Conservation (phyloP, 2,797 vertebrate species). For the Danio choprae region DNA sequence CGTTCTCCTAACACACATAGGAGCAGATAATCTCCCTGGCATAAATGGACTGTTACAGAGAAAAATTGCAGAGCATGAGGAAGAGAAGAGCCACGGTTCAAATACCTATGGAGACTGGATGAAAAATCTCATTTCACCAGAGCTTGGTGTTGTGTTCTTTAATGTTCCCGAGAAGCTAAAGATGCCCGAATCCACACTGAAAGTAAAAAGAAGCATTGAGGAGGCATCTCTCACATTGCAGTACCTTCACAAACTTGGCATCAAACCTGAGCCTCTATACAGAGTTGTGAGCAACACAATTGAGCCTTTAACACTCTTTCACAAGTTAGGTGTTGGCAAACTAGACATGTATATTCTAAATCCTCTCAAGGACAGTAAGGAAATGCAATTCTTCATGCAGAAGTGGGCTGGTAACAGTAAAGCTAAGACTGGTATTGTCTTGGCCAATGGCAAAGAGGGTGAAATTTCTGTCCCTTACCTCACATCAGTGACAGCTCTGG, state of each 20-base stretch:
- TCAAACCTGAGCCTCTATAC: slow-evolving; percentile 93
- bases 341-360: slow-evolving; percentile 98
- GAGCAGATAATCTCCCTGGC: slow-evolving; percentile 96
- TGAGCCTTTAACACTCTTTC: slow-evolving; percentile 96
- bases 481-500: slow-evolving; percentile 95
- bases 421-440: slow-evolving; percentile 95
- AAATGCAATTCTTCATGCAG: slow-evolving; percentile 99
- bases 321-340: slow-evolving; percentile 96
- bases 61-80: slow-evolving; percentile 96
- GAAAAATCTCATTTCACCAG: slow-evolving; percentile 97
- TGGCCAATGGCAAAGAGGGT: slow-evolving; percentile 94
- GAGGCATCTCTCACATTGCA: slow-evolving; percentile 95
- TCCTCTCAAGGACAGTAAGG: slow-evolving; percentile 98
- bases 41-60: slow-evolving; percentile 97
- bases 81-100: slow-evolving; percentile 90
- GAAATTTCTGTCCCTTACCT: slow-evolving; percentile 98
- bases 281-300: slow-evolving; percentile 93
- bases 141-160: slow-evolving; percentile 97
- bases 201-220: slow-evolving; percentile 96
- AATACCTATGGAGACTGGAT: slow-evolving; percentile 94
- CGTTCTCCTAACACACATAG: slow-evolving; percentile 95
- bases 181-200: slow-evolving; percentile 90
- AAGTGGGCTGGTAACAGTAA: slow-evolving; percentile 99
- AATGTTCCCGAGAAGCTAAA: slow-evolving; percentile 96
- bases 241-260: slow-evolving; percentile 92